phyloP scores from a whole-genome alignment of 2,113 vertebrate species.

The Cynoglossus semilaevis region DNA sequence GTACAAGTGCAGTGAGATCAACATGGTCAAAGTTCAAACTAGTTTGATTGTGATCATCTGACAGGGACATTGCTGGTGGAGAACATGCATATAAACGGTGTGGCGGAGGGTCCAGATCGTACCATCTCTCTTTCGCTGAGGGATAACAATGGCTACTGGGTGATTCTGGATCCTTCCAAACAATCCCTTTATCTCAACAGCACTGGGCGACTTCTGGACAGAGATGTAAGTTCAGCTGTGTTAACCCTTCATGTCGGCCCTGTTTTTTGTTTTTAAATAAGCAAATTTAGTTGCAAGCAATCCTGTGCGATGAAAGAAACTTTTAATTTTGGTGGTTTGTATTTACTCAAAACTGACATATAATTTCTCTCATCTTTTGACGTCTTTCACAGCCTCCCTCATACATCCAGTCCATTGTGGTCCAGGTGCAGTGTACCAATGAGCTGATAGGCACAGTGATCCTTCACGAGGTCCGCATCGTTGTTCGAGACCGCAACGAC shows the following conservation, averaged over 20 bases:
- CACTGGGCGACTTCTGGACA: slow-evolving; percentile 89
- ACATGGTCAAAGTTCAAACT: too few relatives aligned
- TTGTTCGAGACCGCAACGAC: slow-evolving; percentile 94
- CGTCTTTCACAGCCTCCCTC: slow-evolving; percentile 82
- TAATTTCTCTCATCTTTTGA: slow-evolving; percentile 1
- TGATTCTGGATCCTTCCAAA: slow-evolving; percentile 88
- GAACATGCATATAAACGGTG: slow-evolving; percentile 97
- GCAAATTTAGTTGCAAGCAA: too few relatives aligned
- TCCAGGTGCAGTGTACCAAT: slow-evolving; percentile 93
- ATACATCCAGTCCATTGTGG: slow-evolving; percentile 94
- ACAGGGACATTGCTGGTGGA: slow-evolving; percentile 94
- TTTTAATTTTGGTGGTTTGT: too few relatives aligned
- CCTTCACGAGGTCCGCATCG: slow-evolving; percentile 92
- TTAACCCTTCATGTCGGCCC: not conserved
- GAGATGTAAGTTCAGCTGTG: slow-evolving; percentile 82
- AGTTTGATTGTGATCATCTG: too few relatives aligned
- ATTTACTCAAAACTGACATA: too few relatives aligned
- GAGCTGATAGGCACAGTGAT: slow-evolving; percentile 90
- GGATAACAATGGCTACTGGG: slow-evolving; percentile 91
- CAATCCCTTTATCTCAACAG: slow-evolving; percentile 94
- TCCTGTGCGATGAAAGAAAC: too few relatives aligned
- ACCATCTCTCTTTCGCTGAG: slow-evolving; percentile 91
- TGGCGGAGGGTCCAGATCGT: slow-evolving; percentile 83
- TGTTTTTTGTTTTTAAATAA: not conserved
- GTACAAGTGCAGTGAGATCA: too few relatives aligned